Conservation (phyloP, 1,140 invertebrate genomes). For the Andricus grossulariae region DNA sequence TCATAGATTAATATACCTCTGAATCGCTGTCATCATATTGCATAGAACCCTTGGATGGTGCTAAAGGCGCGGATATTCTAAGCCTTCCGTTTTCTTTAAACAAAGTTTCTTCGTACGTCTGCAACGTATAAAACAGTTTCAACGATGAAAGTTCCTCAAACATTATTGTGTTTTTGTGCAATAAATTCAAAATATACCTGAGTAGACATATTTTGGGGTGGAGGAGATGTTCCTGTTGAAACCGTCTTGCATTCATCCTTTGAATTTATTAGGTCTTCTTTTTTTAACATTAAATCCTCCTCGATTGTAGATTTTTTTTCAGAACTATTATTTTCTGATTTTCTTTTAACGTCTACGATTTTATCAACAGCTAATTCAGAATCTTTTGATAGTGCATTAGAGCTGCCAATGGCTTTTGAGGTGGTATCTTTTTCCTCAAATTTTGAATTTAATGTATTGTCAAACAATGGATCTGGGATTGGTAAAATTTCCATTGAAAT, state of each 20-base stretch:
- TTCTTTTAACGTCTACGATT: not conserved
- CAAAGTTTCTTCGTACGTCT: conserved; percentile 68
- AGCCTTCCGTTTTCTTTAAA: conserved; percentile 53
- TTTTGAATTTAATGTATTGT: not conserved
- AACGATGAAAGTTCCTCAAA: not conserved
- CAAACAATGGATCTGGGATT: not conserved
- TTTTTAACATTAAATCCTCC: not conserved
- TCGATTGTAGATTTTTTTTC: not conserved
- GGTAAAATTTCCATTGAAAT: not conserved
- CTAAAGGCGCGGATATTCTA: conserved; percentile 56
- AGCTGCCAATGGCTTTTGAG: not conserved
- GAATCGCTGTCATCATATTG: conserved; percentile 69
- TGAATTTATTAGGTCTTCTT: not conserved
- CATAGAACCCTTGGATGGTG: conserved; percentile 58
- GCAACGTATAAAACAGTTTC: conserved; percentile 37
- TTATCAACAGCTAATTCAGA: not conserved
- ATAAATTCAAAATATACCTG: conserved; percentile 78
- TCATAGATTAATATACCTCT: conserved; percentile 61
- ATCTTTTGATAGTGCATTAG: not conserved
- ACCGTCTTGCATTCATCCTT: conserved; percentile 49
- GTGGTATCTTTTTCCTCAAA: too few relatives aligned
- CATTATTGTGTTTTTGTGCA: conserved; percentile 27
- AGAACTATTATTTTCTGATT: not conserved
- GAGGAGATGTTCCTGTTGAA: conserved; percentile 86
- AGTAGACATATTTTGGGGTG: conserved; percentile 90